These are phyloP conservation scores for Dasypogon diadema DNA, from an alignment of 2,888 invertebrate genomes.

Conservation along the genomic window DNA sequence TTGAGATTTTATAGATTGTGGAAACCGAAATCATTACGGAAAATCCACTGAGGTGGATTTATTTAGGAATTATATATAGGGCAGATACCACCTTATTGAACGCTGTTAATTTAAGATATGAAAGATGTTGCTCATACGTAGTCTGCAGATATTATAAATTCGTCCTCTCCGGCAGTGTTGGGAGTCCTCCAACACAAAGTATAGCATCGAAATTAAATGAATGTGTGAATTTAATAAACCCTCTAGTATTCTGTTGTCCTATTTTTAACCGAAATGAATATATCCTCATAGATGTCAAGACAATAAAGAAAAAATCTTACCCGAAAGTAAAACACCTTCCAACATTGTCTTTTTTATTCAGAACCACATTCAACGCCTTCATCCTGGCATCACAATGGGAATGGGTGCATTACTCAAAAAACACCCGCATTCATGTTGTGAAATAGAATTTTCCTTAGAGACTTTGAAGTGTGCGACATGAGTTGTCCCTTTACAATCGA, in stretches of 20 bases:
- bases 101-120: no score
- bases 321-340: background rate
- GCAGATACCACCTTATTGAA: no score
- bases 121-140: no score
- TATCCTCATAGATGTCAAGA: background rate
- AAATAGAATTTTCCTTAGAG: background rate
- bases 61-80: no score
- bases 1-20: conserved; percentile 10
- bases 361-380: background rate
- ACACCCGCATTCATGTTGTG: background rate
- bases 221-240: no score
- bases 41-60: background rate
- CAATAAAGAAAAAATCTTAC: background rate
- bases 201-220: no score
- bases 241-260: no score
- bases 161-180: no score
- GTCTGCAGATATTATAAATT: no score
- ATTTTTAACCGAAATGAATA: no score
- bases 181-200: no score
- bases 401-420: background rate
- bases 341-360: background rate
- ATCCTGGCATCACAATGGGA: background rate
- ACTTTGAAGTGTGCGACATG: no score
- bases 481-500: conserved; percentile 17
- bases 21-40: background rate